Evolutionary conservation across 2,113 vertebrate genomes (phyloP).

Genomic region (Hoplias malabaricus): DNA sequence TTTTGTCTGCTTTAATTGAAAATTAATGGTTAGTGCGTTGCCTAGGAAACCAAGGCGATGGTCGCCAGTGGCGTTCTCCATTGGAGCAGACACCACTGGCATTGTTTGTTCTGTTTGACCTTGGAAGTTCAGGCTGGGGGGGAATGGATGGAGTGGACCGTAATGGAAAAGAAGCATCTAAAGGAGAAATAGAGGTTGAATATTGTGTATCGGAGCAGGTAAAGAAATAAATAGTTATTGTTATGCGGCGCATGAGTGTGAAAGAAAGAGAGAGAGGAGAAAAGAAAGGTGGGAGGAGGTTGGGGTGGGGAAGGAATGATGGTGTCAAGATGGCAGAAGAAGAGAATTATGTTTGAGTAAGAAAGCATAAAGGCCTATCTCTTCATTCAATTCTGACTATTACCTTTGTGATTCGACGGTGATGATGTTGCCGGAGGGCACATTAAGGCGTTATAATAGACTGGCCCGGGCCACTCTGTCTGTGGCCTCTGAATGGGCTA

Average conservation of each 20-base stretch:
- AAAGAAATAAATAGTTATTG: constrained; percentile 63
- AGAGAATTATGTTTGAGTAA: constrained; percentile 70
- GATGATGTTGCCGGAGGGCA: constrained; percentile 72
- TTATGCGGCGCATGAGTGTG: constrained; percentile 64
- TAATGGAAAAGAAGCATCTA: constrained; percentile 66
- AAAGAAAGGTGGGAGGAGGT: constrained; percentile 9
- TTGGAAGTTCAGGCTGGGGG: constrained; percentile 90
- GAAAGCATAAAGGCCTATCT: constrained; percentile 68
- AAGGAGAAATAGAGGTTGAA: constrained; percentile 77
- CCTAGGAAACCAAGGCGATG: constrained; percentile 92
- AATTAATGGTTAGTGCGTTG: constrained; percentile 99
- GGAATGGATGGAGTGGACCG: constrained; percentile 69
- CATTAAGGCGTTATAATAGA: constrained; percentile 61
- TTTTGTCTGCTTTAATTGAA: constrained; percentile 99
- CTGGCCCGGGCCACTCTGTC: constrained; percentile 56
- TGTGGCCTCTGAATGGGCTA: constrained; percentile 63
- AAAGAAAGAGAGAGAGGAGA: constrained; percentile 32
- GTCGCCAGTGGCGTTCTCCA: constrained; percentile 86
- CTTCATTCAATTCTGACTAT: constrained; percentile 61
- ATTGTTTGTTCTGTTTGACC: constrained; percentile 97
- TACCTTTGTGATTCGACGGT: constrained; percentile 69
- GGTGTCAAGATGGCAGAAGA: constrained; percentile 68
- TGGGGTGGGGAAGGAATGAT: constrained; percentile 53
- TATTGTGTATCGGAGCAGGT: constrained; percentile 67
- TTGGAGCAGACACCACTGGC: constrained; percentile 95